phyloP scores from a whole-genome alignment of 2,113 vertebrate species.

The Puma concolor region DNA sequence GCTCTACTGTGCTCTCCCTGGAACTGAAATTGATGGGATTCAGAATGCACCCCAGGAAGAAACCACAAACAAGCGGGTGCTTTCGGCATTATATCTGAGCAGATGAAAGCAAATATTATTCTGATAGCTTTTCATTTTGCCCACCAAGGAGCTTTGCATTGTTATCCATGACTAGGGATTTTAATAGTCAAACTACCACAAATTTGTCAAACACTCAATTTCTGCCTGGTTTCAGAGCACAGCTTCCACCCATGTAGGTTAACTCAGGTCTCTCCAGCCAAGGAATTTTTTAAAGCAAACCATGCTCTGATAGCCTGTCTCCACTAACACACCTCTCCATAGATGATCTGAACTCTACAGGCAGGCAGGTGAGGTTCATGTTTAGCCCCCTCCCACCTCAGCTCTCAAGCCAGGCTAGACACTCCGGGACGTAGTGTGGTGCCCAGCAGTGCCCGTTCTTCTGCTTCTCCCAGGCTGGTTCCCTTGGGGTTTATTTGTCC shows the following conservation, averaged over 20 bases:
- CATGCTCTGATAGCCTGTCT: background rate
- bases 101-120: slow-evolving; percentile 78
- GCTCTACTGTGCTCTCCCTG: slow-evolving; percentile 61
- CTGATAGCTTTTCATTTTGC: slow-evolving; percentile 75
- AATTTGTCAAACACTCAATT: slow-evolving; percentile 74
- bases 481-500: background rate
- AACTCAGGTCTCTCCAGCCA: slow-evolving; percentile 11
- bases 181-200: slow-evolving; percentile 74
- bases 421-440: background rate
- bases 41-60: slow-evolving; percentile 74
- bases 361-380: background rate
- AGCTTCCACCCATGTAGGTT: slow-evolving; percentile 2
- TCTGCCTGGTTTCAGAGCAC: slow-evolving; percentile 57
- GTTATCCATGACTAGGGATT: slow-evolving; percentile 61
- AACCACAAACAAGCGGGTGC: slow-evolving; percentile 69
- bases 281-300: slow-evolving; percentile 34
- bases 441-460: background rate
- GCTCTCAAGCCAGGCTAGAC: background rate
- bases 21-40: slow-evolving; percentile 76
- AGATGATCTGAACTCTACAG: background rate
- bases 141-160: slow-evolving; percentile 68
- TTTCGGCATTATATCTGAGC: slow-evolving; percentile 66
- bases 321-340: background rate
- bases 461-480: background rate
- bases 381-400: background rate